Conservation (phyloP, 1,140 invertebrate genomes). For the Heliconius eleuchia region DNA sequence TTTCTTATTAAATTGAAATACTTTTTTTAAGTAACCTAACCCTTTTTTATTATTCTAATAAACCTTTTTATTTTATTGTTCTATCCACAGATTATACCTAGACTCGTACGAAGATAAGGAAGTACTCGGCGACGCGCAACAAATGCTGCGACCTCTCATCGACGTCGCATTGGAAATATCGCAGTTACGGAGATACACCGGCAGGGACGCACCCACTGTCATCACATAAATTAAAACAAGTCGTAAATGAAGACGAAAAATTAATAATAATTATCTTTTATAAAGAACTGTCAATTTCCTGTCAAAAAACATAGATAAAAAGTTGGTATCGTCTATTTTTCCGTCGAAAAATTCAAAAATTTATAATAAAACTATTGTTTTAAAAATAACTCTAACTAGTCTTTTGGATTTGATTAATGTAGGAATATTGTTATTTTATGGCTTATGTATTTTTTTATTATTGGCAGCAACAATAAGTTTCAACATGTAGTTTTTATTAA, state of each 20-base stretch:
- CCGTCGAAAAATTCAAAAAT: no score
- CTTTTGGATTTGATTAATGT: no score
- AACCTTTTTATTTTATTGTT: background rate
- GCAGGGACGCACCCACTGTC: constrained; percentile 94
- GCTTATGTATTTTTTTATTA: no score
- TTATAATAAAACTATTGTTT: no score
- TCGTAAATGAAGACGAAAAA: background rate
- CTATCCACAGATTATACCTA: constrained; percentile 88
- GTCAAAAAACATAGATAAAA: background rate
- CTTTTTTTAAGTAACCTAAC: no score
- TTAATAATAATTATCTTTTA: background rate
- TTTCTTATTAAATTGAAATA: no score
- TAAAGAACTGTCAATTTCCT: background rate
- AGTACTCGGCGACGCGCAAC: constrained; percentile 88
- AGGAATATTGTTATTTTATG: no score
- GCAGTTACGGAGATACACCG: constrained; percentile 92
- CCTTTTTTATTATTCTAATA: no score
- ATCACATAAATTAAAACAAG: constrained; percentile 89
- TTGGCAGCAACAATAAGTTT: no score
- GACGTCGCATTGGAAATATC: constrained; percentile 94
- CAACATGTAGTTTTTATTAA: no score
- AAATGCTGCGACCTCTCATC: constrained; percentile 93
- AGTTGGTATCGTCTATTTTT: no score
- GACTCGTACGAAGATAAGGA: constrained; percentile 93
- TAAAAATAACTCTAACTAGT: no score